Evolutionary conservation across 2,113 vertebrate species (phyloP), one percentile per base, ranked within the genome.

Genomic region (Pseudorasbora parva): DNA sequence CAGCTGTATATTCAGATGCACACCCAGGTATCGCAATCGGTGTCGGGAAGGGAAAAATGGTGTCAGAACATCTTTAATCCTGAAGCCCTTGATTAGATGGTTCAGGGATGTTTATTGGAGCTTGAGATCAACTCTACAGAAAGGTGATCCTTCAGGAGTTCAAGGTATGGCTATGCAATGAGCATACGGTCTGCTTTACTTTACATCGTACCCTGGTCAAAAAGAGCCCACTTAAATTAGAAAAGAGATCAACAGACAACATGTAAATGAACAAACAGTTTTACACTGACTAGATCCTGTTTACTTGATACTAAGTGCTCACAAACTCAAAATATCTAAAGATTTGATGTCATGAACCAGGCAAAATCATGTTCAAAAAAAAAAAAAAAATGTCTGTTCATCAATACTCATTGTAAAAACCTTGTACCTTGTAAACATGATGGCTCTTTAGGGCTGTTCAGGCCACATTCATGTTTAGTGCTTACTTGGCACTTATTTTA

Each of bases 401-500:
- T 19, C 66, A 41, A 12, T n/a, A 43, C 10, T 43, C 37, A 23
- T 6, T 2, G 11, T 71, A 43, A 2, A 2, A n/a, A 9, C 41
- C 21, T 2, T 10, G 1, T 71, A n/a, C 19, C 33, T n/a, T 45
- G 37, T 23, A 45, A 45, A 45, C 21, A 15, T 45, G n/a, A 25
- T 21, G 0, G 9, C 9, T 23, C 37, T 43, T 72, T 3, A 45
- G 21, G 21, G 68, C 25, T 72, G n/a, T 45, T 6, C 21, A 45
- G 41, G 41, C 12, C 69, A 72, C n/a, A 72, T 23, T 45, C 19
- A 71, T 45, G 69, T 72, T 47, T 47, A 47, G 5, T 47, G n/a
- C 69, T 72, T 57, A n/a, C 57, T 54, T 8, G 57, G 73, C 27
- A 76, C 74, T 56, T 76, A 12, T 21, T 10, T 15, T 76, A 12